Evolutionary conservation across 2,797 vertebrate genomes (phyloP).

Genomic region (Paramormyrops hopkinsi): DNA sequence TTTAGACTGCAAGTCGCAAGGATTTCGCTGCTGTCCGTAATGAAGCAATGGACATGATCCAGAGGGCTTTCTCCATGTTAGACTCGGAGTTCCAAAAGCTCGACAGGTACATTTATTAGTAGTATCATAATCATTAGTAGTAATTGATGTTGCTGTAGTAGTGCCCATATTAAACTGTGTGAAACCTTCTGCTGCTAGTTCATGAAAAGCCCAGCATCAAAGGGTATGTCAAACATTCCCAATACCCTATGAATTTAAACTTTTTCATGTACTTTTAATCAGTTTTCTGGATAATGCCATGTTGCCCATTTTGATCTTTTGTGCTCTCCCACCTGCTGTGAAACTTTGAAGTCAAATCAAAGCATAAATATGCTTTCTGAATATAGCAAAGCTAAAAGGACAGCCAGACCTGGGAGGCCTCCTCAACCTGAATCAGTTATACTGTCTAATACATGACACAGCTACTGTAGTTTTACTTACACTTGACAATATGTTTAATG

Average conservation of each 20-base stretch:
- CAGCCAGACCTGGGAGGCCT: neutral
- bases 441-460: neutral
- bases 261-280: neutral
- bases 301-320: neutral
- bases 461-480: neutral
- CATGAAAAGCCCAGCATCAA: neutral
- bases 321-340: neutral
- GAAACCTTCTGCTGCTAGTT: neutral
- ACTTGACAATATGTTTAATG: neutral
- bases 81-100: conserved; percentile 65
- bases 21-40: conserved; percentile 55
- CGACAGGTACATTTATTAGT: conserved; percentile 46
- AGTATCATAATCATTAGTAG: neutral
- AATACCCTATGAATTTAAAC: neutral
- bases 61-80: conserved; percentile 57
- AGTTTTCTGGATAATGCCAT: neutral
- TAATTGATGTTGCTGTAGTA: neutral
- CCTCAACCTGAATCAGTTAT: neutral
- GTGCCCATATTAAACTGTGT: neutral
- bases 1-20: conserved; percentile 43
- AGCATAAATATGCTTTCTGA: neutral
- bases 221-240: neutral
- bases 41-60: conserved; percentile 60
- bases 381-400: neutral
- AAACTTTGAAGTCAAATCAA: neutral